These are phyloP conservation scores for Zaprionus taronus DNA, from an alignment of 1,140 invertebrate species.

Conservation along the genomic window DNA sequence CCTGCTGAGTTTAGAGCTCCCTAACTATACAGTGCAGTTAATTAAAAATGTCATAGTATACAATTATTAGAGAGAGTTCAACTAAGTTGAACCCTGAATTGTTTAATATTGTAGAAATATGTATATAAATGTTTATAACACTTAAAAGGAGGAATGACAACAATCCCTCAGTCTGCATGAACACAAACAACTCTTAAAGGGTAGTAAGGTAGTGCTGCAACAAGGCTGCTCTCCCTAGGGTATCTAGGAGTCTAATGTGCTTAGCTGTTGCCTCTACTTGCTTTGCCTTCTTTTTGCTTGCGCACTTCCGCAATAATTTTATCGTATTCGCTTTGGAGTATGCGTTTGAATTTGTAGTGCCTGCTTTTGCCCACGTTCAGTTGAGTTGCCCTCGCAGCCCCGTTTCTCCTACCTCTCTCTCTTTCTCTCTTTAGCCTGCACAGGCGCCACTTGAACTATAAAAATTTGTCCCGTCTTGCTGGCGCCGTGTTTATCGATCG, in stretches of 20 bases:
- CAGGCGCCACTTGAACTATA: constrained; percentile 84
- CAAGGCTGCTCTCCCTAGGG: background rate
- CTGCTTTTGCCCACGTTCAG: constrained; percentile 70
- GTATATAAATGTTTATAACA: too few species aligned
- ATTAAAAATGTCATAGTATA: too few species aligned
- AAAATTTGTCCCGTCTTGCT: constrained; percentile 83
- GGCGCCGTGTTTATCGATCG: constrained; percentile 82
- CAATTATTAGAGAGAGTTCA: too few species aligned
- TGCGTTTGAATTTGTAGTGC: constrained; percentile 72
- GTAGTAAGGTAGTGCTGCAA: too few species aligned
- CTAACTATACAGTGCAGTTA: too few species aligned
- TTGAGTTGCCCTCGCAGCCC: constrained; percentile 33
- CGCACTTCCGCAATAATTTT: constrained; percentile 81
- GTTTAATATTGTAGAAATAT: too few species aligned
- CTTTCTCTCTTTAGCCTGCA: constrained; percentile 33
- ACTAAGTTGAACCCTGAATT: too few species aligned
- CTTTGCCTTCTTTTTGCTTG: constrained; percentile 43
- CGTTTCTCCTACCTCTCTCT: background rate
- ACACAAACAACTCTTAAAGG: too few species aligned
- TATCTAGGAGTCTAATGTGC: background rate
- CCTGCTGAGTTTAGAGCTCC: too few species aligned
- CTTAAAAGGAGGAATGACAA: too few species aligned
- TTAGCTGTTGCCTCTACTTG: constrained; percentile 6
- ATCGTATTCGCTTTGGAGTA: constrained; percentile 66
- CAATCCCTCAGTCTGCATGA: too few species aligned